Base-by-base conservation (phyloP, 2,113 vertebrate genomes). In the Grantiella picta region DNA sequence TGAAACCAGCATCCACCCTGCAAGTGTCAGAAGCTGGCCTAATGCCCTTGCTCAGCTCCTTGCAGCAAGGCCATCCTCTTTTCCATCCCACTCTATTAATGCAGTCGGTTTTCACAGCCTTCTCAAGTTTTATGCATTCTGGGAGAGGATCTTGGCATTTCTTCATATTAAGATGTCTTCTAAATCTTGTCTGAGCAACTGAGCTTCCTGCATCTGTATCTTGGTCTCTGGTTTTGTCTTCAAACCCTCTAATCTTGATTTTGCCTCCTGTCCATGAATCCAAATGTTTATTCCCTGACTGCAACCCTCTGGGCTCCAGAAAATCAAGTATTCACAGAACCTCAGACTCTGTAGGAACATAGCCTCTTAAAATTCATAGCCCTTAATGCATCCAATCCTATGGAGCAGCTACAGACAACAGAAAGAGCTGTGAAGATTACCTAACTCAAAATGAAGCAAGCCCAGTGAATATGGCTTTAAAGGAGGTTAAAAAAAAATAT, bases 361-460 rank as follows among this genome's bases (percentile, higher is more conserved):
- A 70, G 27, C 4, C 3, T 27, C 4, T 5, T 49, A 88, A 90
- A 93, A 54, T 10, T 44, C 45, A 56, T 22, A 78, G 3, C 7
- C 44, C 21, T 59, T 66, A 64, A 25, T 24, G 9, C 2, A 18
- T 45, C 40, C 28, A 87, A 45, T 81, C 2, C 11, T 35, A 38
- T 0, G 0, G 21, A 82, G 24, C 17, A 64, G 28, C 40, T 89
- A 45, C 10, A 65, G 45, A 31, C 18, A 84, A 61, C 0, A 53
- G 23, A 27, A 76, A 80, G 44, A 54, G 3, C 40, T 27, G 54
- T 42, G n/a, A 73, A 50, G 28, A 53, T 29, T 36, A 25, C 15
- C 18, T 77, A 45, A 4, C 18, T 72, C 28, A 70, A 84, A 89
- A 71, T 31, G 22, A 83, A 88, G 22, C 3, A 63, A 63, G 89